Evolutionary conservation across 2,797 vertebrate species (phyloP), one percentile per base, ranked within the genome.

Genomic region (Pogonophryne albipinna): DNA sequence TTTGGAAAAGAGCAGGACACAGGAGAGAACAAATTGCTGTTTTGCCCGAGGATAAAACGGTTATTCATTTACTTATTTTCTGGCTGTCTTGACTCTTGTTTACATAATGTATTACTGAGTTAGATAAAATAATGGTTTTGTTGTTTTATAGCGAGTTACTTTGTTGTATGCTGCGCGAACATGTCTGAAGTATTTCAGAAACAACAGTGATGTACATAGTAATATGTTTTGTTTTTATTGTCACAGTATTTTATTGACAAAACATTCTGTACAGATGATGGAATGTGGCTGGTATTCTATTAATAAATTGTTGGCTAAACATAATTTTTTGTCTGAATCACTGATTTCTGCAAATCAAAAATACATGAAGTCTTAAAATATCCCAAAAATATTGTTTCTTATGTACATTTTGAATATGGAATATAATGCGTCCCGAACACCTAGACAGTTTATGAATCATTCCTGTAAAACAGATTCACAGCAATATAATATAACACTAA

Each of bases 141-240:
- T 42, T 68, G 16, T 20, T 60, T 6, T 47, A 58, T 3, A 34
- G 34, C 50, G 15, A 47, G 12, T 38, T 19, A 57, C 17, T 16
- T 34, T 51, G 20, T 53, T 55, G 10, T 44, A 10, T 42, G 34
- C 27, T 17, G 55, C 58, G 44, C 49, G 38, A 77, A 80, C 6
- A 10, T 19, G 27, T 67, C 19, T 47, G 12, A 56, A 47, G 6
- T 53, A 66, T 44, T 53, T 57, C 4, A 69, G 20, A 67, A 67
- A 67, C 23, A 60, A 72, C 19, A 44, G 6, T 7, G 6, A 44
- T 17, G 41, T 53, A 23, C 10, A 71, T 63, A 63, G 19, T 70
- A 63, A 76, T 69, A 66, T 79, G 62, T 78, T 50, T 77, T 60
- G 83, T 86, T 83, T 85, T 86, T 83, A 86, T 86, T 84, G 44